phyloP scores from a whole-genome alignment of 2,888 invertebrate species.

The Trachelus tabidus region DNA sequence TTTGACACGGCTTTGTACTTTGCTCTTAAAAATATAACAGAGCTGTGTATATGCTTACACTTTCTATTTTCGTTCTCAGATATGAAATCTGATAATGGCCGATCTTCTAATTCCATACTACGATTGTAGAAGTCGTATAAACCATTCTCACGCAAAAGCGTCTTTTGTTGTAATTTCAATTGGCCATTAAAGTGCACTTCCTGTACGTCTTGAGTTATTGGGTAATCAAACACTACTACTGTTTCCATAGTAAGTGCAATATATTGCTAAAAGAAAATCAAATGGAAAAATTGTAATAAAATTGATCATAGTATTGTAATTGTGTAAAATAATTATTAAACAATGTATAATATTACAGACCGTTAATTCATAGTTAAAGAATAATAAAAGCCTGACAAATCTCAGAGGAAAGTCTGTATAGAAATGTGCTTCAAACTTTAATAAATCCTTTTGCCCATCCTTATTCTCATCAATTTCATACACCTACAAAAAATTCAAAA shows the following conservation, averaged over 20 bases:
- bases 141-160: conserved; percentile 43
- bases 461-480: conserved; percentile 53
- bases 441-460: conserved; percentile 53
- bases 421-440: conserved; percentile 56
- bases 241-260: conserved; percentile 40
- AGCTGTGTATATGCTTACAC: conserved; percentile 34
- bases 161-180: conserved; percentile 53
- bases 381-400: conserved; percentile 50
- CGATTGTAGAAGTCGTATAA: conserved; percentile 47
- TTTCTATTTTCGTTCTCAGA: conserved; percentile 46
- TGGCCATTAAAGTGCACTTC: conserved; percentile 53
- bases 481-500: conserved; percentile 38
- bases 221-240: conserved; percentile 48
- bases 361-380: conserved; percentile 57
- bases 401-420: conserved; percentile 50
- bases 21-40: not conserved
- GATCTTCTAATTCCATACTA: conserved; percentile 43
- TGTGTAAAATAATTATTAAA: not conserved
- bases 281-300: conserved; percentile 9
- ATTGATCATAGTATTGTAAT: no score
- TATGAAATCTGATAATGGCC: conserved; percentile 45
- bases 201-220: conserved; percentile 47
- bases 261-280: not conserved
- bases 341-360: conserved; percentile 34
- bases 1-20: not conserved